Base-by-base conservation (phyloP, 2,797 vertebrate genomes). In the Pangasius macronema region DNA sequence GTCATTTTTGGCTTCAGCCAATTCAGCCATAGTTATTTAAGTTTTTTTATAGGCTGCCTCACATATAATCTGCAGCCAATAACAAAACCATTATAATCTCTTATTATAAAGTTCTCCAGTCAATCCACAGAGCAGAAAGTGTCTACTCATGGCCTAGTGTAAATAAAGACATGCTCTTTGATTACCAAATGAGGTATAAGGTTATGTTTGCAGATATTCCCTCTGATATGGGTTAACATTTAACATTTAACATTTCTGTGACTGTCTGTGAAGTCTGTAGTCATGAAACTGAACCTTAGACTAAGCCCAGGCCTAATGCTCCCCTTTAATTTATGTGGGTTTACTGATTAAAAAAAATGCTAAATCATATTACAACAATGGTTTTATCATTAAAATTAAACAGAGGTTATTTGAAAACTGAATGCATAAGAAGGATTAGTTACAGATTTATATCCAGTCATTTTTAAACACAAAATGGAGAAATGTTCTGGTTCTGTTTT, bases 401-500 rank as follows among this genome's bases (percentile, higher is more conserved):
- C 73, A n/a, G 24, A 51, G 2, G 42, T 18, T 30, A 49, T 16
- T 14, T 27, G 24, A 1, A 42, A 22, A 73, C 46, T 46, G 27
- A 73, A 42, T 24, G 39, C 22, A 22, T 7, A 51, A 8, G 27
- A n/a, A 51, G 27, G 16, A 3, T 80, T 14, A 27, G 53, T 36
- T 59, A 14, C 9, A 36, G 53, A 39, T 42, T 42, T n/a, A 14
- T 42, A 27, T 57, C 9, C 51, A 36, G 76, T 1, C 27, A 30
- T 77, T 30, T 42, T 42, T 16, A 16, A n/a, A n/a, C 70, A n/a
- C 27, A 73, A 51, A 81, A 79, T 24, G 59, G 42, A 55, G 72
- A 42, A 36, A 42, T 42, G 46, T 61, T 53, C 59, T 63, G 59
- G 51, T 57, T 53, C n/a, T 76, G 51, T 61, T 87, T 87, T 87